phyloP scores from a whole-genome alignment of 2,797 vertebrate genomes.

The Artibeus lituratus region DNA sequence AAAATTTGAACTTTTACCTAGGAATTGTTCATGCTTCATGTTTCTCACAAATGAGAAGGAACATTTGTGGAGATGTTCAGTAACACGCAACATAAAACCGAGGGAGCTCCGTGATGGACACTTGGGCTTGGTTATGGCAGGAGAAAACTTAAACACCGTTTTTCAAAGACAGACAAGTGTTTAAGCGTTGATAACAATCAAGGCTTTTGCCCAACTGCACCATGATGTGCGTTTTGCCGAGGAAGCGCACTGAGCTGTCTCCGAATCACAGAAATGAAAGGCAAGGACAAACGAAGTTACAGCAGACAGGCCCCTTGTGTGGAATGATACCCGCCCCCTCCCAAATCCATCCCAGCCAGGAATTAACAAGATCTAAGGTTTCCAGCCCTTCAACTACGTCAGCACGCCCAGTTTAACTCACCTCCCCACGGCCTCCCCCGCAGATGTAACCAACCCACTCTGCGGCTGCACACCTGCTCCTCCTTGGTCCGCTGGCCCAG shows the following conservation, averaged over 20 bases:
- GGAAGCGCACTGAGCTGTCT: not conserved
- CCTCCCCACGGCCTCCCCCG: fast-evolving
- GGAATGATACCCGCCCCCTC: fast-evolving
- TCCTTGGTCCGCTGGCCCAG: not conserved
- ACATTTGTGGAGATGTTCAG: not conserved
- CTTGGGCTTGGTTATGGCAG: not conserved
- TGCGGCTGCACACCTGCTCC: not conserved
- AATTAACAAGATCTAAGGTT: not conserved
- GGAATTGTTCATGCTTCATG: not conserved
- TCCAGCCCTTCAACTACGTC: not conserved
- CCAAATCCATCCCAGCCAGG: not conserved
- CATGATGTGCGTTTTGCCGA: not conserved
- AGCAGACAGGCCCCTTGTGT: fast-evolving
- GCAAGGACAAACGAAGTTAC: too few species aligned
- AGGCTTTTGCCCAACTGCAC: not conserved
- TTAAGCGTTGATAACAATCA: not conserved
- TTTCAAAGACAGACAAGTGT: not conserved
- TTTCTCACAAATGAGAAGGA: not conserved
- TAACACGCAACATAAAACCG: not conserved
- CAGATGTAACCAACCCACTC: not conserved
- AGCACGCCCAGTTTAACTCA: not conserved
- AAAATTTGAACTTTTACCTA: not conserved
- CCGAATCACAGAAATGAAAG: not conserved
- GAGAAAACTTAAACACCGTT: not conserved
- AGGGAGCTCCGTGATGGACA: not conserved